Percentiles rank a stretch among this genome's conserved stretches.
Evolutionary conservation across 1,140 invertebrate species (phyloP).

Genomic region (Drosophila melanogaster): Release_6_plus_ISO1_MT NT_033779.5:10077501-10078000

Average conservation of each 20-base stretch:
- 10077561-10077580: slow-evolving; percentile 55
- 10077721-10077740: background rate
- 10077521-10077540: slow-evolving; percentile 33
- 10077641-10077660: slow-evolving; percentile 46
- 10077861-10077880: slow-evolving; percentile 1
- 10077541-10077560: slow-evolving; percentile 3
- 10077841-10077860: no score
- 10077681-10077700: slow-evolving; percentile 53
- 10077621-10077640: background rate
- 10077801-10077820: slow-evolving; percentile 75
- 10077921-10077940: slow-evolving; percentile 61
- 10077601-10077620: slow-evolving; percentile 5
- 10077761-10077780: slow-evolving; percentile 64
- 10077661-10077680: slow-evolving; percentile 62
- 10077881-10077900: slow-evolving; percentile 31
- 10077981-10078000: slow-evolving; percentile 58
- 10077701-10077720: background rate
- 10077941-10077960: slow-evolving; percentile 52
- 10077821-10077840: slow-evolving; percentile 71
- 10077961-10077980: slow-evolving; percentile 81
- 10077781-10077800: slow-evolving; percentile 67
- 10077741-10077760: background rate
- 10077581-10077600: slow-evolving; percentile 19
- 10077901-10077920: slow-evolving; percentile 56
- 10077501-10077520: slow-evolving; percentile 65